These are phyloP conservation scores for Gastracanthus pulcherrimus DNA, from an alignment of 2,888 invertebrate species.

Conservation along the genomic window DNA sequence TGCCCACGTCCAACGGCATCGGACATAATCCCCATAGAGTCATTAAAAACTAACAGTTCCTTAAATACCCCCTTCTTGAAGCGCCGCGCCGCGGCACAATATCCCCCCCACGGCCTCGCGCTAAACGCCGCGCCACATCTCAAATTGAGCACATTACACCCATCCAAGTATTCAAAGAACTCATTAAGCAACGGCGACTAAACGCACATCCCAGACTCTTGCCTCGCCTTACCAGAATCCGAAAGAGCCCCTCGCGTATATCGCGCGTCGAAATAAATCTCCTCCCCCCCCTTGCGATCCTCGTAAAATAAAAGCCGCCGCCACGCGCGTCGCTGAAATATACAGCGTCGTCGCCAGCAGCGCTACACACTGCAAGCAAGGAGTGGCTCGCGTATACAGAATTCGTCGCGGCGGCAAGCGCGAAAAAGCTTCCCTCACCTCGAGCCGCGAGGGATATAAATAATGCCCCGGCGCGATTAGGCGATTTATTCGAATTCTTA, in stretches of 20 bases:
- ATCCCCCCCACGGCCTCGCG: no score
- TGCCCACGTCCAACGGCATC: no score
- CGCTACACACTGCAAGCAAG: neutral
- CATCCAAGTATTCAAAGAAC: slow-evolving; percentile 3
- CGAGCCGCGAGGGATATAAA: slow-evolving; percentile 34
- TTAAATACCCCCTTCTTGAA: no score
- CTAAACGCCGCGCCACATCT: no score
- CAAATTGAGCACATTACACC: no score
- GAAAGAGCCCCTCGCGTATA: neutral
- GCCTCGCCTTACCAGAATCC: neutral
- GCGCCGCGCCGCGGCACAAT: no score
- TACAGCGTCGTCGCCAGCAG: neutral
- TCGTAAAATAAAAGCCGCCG: slow-evolving; percentile 14
- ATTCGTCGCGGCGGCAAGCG: neutral
- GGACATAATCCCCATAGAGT: neutral
- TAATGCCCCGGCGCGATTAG: slow-evolving; percentile 67
- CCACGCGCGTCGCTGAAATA: neutral
- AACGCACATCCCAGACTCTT: no score
- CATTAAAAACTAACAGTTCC: slow-evolving; percentile 10
- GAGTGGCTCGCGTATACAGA: neutral
- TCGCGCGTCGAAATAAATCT: slow-evolving; percentile 20
- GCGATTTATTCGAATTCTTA: slow-evolving; percentile 74
- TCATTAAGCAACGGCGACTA: slow-evolving; percentile 11
- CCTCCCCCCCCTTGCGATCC: slow-evolving; percentile 10
- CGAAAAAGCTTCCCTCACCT: neutral